Conservation (phyloP, 2,113 vertebrate genomes). For the Oostethus manadensis region DNA sequence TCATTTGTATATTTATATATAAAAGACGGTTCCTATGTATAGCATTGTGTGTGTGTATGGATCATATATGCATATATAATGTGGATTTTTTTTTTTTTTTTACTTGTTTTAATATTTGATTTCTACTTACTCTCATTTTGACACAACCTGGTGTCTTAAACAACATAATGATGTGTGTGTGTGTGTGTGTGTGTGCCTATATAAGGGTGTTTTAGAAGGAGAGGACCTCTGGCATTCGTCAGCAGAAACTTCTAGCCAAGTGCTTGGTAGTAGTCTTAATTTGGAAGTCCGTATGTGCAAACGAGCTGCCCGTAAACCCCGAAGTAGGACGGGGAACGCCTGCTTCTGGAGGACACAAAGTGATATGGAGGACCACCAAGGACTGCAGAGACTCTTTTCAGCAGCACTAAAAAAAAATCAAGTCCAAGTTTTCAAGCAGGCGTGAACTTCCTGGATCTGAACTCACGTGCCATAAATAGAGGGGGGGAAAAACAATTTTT, state of each 20-base stretch:
- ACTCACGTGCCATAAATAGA: background rate
- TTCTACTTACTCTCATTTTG: background rate
- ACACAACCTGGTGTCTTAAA: background rate
- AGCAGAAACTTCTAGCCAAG: background rate
- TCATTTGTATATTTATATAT: constrained; percentile 67
- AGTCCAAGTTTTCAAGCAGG: background rate
- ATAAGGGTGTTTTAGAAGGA: no score
- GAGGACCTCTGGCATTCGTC: background rate
- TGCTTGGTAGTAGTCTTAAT: no score
- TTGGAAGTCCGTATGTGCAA: no score
- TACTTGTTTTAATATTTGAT: no score
- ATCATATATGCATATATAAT: constrained; percentile 78
- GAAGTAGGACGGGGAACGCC: no score
- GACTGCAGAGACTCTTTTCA: no score
- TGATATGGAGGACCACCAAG: no score
- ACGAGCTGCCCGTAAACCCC: no score
- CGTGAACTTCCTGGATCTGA: background rate
- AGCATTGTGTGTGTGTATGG: constrained; percentile 72
- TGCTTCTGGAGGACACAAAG: no score
- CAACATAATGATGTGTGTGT: background rate
- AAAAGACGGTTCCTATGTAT: constrained; percentile 76
- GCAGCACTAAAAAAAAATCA: no score
- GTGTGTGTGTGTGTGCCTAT: background rate
- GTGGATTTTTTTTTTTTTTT: constrained; percentile 79
- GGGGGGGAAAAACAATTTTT: no score